phyloP scores from a whole-genome alignment of 2,113 vertebrate genomes.

The Clupea harengus region DNA sequence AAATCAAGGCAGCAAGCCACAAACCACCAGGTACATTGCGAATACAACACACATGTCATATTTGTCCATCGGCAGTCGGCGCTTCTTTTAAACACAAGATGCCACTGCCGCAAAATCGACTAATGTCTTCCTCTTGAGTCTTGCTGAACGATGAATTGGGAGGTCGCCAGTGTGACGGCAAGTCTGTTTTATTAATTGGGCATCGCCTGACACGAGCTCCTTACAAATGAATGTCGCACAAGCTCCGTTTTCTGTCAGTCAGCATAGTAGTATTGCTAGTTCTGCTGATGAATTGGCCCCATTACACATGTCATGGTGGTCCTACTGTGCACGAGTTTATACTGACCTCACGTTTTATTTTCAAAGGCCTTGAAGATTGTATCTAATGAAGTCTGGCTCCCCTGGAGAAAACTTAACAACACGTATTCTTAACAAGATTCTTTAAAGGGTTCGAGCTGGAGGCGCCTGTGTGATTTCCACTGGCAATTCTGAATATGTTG shows the following conservation, averaged over 20 bases:
- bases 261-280: not conserved
- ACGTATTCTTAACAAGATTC: not conserved
- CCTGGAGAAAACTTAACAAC: not conserved
- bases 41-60: not conserved
- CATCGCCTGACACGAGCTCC: conserved; percentile 11
- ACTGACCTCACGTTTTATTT: too few species aligned
- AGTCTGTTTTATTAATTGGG: conserved; percentile 14
- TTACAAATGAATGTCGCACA: not conserved
- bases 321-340: too few species aligned
- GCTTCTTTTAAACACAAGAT: not conserved
- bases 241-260: not conserved
- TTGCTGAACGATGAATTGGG: not conserved
- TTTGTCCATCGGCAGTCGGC: not conserved
- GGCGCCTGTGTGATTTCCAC: not conserved
- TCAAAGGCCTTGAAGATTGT: too few species aligned
- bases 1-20: not conserved
- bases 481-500: not conserved
- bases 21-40: not conserved
- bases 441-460: not conserved
- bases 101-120: not conserved
- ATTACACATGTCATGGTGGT: too few species aligned
- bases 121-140: not conserved
- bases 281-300: not conserved
- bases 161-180: not conserved
- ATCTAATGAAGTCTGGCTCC: not conserved